Conservation (phyloP, 2,797 vertebrate genomes). For the Cirrhinus molitorella region DNA sequence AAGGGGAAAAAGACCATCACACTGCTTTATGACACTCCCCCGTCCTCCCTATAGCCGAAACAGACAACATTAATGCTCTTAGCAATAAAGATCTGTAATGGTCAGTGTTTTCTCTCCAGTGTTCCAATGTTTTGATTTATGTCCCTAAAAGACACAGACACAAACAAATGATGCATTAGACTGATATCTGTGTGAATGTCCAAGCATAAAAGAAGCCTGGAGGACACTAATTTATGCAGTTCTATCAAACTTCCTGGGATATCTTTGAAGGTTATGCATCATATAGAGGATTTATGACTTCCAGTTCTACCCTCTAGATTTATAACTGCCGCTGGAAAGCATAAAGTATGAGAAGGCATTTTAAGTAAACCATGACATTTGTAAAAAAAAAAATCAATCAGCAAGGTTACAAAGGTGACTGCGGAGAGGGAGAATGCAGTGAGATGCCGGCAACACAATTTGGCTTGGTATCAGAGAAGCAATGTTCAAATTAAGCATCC, state of each 20-base stretch:
- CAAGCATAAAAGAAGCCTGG: slow-evolving; percentile 41
- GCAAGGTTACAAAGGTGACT: slow-evolving; percentile 47
- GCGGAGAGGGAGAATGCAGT: slow-evolving; percentile 14
- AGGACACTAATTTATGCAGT: slow-evolving; percentile 54
- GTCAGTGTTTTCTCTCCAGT: slow-evolving; percentile 32
- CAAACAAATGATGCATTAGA: slow-evolving; percentile 43
- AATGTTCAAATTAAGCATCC: slow-evolving; percentile 45
- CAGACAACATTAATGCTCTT: slow-evolving; percentile 46
- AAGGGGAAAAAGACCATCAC: not conserved
- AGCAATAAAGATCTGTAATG: slow-evolving; percentile 42
- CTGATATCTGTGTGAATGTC: slow-evolving; percentile 34
- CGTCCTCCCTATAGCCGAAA: not conserved
- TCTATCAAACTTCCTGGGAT: slow-evolving; percentile 57
- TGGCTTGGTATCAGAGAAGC: slow-evolving; percentile 47
- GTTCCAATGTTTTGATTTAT: slow-evolving; percentile 43
- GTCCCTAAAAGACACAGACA: slow-evolving; percentile 9
- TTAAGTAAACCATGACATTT: slow-evolving; percentile 59
- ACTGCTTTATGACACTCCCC: not conserved
- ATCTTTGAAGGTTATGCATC: slow-evolving; percentile 64
- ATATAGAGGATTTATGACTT: slow-evolving; percentile 60
- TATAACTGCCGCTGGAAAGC: slow-evolving; percentile 52
- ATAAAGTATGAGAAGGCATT: slow-evolving; percentile 55
- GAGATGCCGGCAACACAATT: slow-evolving; percentile 37
- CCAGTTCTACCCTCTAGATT: slow-evolving; percentile 55
- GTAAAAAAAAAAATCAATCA: slow-evolving; percentile 64